A percentile compares a stretch with the other conserved stretches of the same genome.
Evolutionary conservation across 2,797 vertebrate genomes (phyloP).

Genomic region (Crypturellus tataupa): DNA sequence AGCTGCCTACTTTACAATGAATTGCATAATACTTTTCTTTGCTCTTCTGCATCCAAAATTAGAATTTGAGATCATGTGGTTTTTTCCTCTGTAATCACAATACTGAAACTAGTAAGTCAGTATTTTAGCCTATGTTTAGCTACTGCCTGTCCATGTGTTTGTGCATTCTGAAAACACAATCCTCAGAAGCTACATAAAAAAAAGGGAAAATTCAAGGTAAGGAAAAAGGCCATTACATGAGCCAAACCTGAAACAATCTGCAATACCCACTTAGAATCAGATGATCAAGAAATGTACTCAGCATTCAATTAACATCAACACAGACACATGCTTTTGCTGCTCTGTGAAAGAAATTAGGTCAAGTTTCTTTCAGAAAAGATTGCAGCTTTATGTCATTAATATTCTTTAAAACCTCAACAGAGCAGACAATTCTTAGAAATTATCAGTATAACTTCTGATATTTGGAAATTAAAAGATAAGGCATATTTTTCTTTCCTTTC

Average conservation of each 20-base stretch:
- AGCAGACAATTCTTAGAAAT: neutral
- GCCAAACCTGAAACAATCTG: accelerated
- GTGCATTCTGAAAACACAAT: neutral
- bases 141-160: neutral
- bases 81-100: neutral
- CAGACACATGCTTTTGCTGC: neutral
- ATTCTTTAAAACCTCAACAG: neutral
- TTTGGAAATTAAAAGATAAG: neutral
- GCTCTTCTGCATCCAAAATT: neutral
- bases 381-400: neutral
- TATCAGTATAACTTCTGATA: neutral
- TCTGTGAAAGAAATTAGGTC: neutral
- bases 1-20: neutral
- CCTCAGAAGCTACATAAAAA: neutral
- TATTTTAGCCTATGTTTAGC: neutral
- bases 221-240: neutral
- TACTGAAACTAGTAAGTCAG: neutral
- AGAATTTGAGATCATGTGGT: neutral
- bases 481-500: neutral
- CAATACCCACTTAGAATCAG: neutral
- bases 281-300: accelerated
- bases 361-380: neutral
- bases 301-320: neutral
- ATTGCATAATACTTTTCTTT: neutral
- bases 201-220: neutral